These are phyloP conservation scores for Theonella swinhoei DNA, from an alignment of 37 sponge, comb jelly and placozoan genomes.

Conservation along the genomic window DNA sequence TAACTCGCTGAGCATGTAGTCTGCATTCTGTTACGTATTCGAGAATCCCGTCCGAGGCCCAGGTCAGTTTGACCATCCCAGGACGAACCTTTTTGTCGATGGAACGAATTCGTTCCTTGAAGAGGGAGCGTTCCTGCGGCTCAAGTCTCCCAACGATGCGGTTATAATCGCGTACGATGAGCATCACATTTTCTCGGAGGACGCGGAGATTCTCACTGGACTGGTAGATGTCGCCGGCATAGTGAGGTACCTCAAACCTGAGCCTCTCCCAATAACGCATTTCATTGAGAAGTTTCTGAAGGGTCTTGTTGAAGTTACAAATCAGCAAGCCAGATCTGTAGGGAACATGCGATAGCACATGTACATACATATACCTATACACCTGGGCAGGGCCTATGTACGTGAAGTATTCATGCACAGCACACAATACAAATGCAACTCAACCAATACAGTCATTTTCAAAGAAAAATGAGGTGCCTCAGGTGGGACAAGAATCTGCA, in stretches of 20 bases:
- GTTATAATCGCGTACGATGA: conserved; percentile 97
- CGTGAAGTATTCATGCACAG: too few species aligned
- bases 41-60: conserved; percentile 89
- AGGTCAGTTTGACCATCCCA: conserved; percentile 95
- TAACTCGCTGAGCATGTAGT: conserved; percentile 75
- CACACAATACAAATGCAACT: too few species aligned
- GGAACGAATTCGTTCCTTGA: conserved; percentile 82
- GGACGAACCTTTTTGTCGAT: conserved; percentile 95
- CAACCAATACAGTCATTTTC: too few species aligned
- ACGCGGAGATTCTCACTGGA: conserved; percentile 85
- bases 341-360: too few species aligned
- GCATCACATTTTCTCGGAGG: conserved; percentile 93
- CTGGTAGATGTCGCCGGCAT: conserved; percentile 81
- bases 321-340: conserved; percentile 65
- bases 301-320: conserved; percentile 76
- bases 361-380: too few species aligned
- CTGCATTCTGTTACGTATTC: conserved; percentile 89
- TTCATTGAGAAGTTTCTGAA: conserved; percentile 91
- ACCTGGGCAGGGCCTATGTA: too few species aligned
- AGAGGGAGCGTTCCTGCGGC: conserved; percentile 88
- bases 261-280: conserved; percentile 97
- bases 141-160: conserved; percentile 78
- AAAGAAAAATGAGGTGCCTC: too few species aligned
- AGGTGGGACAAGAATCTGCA: too few species aligned
- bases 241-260: conserved; percentile 97